Percentiles rank a stretch among this genome's conserved stretches.
phyloP scores from a whole-genome alignment of 1,140 invertebrate species.

The Triops longicaudatus region DNA sequence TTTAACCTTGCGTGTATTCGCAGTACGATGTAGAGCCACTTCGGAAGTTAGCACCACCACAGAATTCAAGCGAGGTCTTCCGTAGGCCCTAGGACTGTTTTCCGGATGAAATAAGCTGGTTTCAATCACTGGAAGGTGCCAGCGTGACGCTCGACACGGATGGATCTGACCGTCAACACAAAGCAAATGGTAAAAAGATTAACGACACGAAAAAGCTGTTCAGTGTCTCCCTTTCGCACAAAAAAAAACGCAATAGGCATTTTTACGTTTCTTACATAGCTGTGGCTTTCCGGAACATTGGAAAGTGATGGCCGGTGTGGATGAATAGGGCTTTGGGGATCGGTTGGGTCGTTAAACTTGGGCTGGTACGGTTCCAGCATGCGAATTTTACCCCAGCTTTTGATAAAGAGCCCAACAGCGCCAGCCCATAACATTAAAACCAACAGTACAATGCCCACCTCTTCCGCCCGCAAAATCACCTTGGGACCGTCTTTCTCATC shows the following conservation, averaged over 20 bases:
- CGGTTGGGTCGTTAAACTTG: slow-evolving; percentile 24
- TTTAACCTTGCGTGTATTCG: background rate
- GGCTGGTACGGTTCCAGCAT: slow-evolving; percentile 31
- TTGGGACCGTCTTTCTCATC: background rate
- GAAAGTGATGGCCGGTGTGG: background rate
- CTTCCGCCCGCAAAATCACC: slow-evolving; percentile 55
- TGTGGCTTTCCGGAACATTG: background rate
- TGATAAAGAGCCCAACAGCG: slow-evolving; percentile 80
- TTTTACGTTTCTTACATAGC: background rate
- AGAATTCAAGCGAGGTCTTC: background rate
- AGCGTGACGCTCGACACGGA: background rate
- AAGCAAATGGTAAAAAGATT: background rate
- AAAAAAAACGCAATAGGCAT: background rate
- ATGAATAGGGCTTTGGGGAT: slow-evolving; percentile 5
- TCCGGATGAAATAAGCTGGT: background rate
- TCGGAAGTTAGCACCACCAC: background rate
- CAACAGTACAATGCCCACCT: slow-evolving; percentile 75
- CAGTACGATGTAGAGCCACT: background rate
- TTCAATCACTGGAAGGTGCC: background rate
- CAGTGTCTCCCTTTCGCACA: too few species aligned
- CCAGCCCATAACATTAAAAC: slow-evolving; percentile 78
- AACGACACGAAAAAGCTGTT: background rate
- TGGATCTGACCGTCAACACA: background rate
- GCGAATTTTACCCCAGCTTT: slow-evolving; percentile 29
- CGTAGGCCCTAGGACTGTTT: background rate